Conservation (phyloP, 2,888 invertebrate species). For the Mythimna pallens region DNA sequence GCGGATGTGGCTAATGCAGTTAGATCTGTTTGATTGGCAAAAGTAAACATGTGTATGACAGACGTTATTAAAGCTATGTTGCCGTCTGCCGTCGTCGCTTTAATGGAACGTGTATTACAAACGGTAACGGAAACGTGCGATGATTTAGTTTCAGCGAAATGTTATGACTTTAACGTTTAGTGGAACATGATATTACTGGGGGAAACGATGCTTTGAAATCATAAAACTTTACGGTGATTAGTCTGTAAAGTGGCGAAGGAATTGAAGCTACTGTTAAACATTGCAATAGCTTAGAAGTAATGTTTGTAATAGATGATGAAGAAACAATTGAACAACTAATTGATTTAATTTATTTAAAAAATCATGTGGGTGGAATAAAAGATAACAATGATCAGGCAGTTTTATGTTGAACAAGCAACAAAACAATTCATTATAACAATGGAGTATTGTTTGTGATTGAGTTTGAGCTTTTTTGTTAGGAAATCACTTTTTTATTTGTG, state of each 20-base stretch:
- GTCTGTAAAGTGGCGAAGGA: conserved; percentile 27
- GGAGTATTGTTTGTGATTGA: conserved; percentile 84
- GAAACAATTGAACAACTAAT: conserved; percentile 65
- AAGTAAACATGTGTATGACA: conserved; percentile 85
- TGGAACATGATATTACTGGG: conserved; percentile 70
- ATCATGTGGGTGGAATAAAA: conserved; percentile 85
- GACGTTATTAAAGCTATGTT: conserved; percentile 79
- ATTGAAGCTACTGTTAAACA: conserved; percentile 37
- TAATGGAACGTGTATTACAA: conserved; percentile 80
- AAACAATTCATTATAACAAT: conserved; percentile 87
- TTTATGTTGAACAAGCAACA: conserved; percentile 81
- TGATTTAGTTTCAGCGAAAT: conserved; percentile 80
- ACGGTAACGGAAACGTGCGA: conserved; percentile 83
- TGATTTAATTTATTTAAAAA: conserved; percentile 75
- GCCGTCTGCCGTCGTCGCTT: conserved; percentile 78
- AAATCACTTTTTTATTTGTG: conserved; percentile 77
- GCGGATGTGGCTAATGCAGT: conserved; percentile 82
- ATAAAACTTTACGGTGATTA: conserved; percentile 58
- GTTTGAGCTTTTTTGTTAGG: conserved; percentile 77
- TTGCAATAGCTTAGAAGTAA: conserved; percentile 42
- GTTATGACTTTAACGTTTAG: conserved; percentile 75
- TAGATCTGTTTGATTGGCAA: conserved; percentile 85
- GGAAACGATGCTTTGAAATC: conserved; percentile 52
- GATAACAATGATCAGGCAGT: conserved; percentile 81
- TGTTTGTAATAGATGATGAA: conserved; percentile 43